phyloP scores from a whole-genome alignment of 2,113 vertebrate genomes.

The Casuarius casuarius region DNA sequence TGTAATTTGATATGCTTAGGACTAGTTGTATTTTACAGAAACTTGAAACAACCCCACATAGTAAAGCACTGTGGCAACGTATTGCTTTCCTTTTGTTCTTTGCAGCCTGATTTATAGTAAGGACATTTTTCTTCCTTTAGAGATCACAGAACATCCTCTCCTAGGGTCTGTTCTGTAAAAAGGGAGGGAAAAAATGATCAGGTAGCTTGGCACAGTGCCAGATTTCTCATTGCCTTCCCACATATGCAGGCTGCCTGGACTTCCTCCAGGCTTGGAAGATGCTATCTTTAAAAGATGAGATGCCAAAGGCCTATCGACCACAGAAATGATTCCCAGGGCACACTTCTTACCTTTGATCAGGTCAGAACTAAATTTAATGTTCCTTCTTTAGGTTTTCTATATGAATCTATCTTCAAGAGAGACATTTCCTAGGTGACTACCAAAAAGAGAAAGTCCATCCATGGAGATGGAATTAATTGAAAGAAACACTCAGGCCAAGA shows the following conservation, averaged over 20 bases:
- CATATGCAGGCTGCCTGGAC: background rate
- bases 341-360: background rate
- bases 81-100: background rate
- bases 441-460: background rate
- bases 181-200: background rate
- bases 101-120: slow-evolving; percentile 2
- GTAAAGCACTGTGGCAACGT: background rate
- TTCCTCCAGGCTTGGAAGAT: background rate
- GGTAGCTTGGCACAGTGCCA: background rate
- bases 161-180: background rate
- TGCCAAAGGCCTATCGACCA: background rate
- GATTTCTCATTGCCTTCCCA: background rate
- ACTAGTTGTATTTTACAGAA: background rate
- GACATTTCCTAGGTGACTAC: background rate
- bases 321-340: background rate
- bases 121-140: background rate
- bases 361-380: slow-evolving; percentile 22
- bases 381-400: background rate
- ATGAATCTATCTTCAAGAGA: background rate
- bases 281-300: slow-evolving; percentile 33
- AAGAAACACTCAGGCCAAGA: background rate
- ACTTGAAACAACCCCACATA: background rate
- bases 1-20: background rate
- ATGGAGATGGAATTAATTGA: background rate
- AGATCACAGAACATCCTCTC: background rate